Evolutionary conservation across 2,113 vertebrate genomes (phyloP).

Genomic region (Plestiodon gilberti): DNA sequence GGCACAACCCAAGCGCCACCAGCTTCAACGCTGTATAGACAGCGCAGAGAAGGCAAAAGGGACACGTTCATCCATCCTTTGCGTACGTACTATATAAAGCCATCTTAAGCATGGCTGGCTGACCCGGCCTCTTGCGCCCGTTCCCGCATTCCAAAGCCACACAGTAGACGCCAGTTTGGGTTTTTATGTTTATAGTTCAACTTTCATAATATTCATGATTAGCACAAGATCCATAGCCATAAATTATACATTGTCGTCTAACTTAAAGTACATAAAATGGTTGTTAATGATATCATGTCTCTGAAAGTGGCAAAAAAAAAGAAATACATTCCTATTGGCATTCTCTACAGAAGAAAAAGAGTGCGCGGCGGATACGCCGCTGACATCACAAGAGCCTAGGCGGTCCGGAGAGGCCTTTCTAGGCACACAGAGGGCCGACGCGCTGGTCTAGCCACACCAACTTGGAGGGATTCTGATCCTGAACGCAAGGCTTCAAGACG

Average conservation of each 20-base stretch:
- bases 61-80: too few species aligned
- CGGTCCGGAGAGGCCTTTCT: neutral
- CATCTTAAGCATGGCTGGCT: neutral
- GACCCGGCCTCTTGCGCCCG: neutral
- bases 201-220: slow-evolving; percentile 82
- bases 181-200: slow-evolving; percentile 84
- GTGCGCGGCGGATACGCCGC: slow-evolving; percentile 8
- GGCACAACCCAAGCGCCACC: too few species aligned
- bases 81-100: too few species aligned
- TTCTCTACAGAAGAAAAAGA: slow-evolving; percentile 51
- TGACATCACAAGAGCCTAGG: slow-evolving; percentile 35
- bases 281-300: slow-evolving; percentile 71
- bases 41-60: too few species aligned
- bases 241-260: slow-evolving; percentile 84
- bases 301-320: slow-evolving; percentile 72
- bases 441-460: neutral
- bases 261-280: slow-evolving; percentile 77
- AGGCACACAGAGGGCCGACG: neutral
- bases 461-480: neutral
- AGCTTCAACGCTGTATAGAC: too few species aligned
- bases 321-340: slow-evolving; percentile 58
- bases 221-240: slow-evolving; percentile 83
- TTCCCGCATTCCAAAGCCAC: slow-evolving; percentile 67
- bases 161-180: slow-evolving; percentile 74
- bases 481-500: too few species aligned